Percentiles rank a stretch among this genome's conserved stretches.
Evolutionary conservation across 2,797 vertebrate species (phyloP).

Genomic region (Sitta carolinensis): DNA sequence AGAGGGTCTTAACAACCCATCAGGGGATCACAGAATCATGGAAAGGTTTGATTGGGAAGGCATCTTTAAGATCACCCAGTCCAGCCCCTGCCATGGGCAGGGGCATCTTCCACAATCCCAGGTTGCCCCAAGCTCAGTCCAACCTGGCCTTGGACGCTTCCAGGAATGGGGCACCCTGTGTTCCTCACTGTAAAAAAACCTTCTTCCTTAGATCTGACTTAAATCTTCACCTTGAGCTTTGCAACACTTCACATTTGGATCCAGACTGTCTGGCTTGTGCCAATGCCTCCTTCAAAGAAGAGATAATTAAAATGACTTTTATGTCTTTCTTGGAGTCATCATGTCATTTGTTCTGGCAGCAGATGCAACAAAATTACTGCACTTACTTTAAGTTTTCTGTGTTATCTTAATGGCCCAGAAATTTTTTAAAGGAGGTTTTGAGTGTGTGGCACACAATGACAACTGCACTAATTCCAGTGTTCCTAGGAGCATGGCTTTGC

Average conservation of each 20-base stretch:
- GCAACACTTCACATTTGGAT: not conserved
- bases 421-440: not conserved
- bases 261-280: not conserved
- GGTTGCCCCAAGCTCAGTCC: fast-evolving
- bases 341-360: not conserved
- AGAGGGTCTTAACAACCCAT: not conserved
- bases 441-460: not conserved
- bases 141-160: not conserved
- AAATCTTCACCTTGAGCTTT: not conserved
- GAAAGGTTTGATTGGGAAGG: not conserved
- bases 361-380: not conserved
- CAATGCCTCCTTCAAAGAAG: not conserved
- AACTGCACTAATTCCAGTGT: not conserved
- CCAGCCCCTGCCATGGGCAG: not conserved
- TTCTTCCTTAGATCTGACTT: not conserved
- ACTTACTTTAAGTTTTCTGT: not conserved
- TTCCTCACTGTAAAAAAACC: too few species aligned
- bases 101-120: not conserved
- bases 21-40: not conserved
- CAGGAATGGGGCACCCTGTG: not conserved
- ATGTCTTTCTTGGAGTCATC: not conserved
- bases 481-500: not conserved
- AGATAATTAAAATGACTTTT: not conserved
- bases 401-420: slow-evolving; percentile 12
- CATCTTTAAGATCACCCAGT: not conserved